phyloP scores from a whole-genome alignment of 2,888 invertebrate species.

The Platycheirus rosarum region DNA sequence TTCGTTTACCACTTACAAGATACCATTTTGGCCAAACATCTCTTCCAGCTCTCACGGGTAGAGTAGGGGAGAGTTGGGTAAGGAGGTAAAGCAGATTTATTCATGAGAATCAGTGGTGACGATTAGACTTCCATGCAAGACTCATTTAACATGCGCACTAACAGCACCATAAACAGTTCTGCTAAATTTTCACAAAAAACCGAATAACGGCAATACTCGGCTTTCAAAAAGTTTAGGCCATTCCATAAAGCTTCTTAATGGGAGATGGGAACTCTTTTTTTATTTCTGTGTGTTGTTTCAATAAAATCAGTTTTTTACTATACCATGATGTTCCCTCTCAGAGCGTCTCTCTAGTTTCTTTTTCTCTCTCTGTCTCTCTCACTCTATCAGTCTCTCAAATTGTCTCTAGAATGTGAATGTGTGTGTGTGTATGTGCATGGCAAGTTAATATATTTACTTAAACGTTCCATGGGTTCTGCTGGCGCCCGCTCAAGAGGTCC shows the following conservation, averaged over 20 bases:
- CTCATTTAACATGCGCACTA: constrained; percentile 63
- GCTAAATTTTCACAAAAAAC: constrained; percentile 21
- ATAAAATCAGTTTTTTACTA: constrained; percentile 36
- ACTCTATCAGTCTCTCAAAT: not conserved
- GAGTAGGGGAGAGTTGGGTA: not conserved
- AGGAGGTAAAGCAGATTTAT: constrained; percentile 48
- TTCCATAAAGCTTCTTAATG: constrained; percentile 43
- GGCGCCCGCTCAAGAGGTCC: constrained; percentile 58
- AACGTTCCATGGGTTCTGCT: constrained; percentile 10
- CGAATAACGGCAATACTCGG: not conserved
- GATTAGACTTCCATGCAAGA: constrained; percentile 34
- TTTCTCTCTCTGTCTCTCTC: not conserved
- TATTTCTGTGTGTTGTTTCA: not conserved
- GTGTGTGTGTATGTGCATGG: not conserved
- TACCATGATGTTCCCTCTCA: constrained; percentile 36
- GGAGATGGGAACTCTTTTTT: constrained; percentile 14
- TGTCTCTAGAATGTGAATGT: not conserved
- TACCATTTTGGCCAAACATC: constrained; percentile 50
- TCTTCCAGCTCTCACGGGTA: too few species aligned
- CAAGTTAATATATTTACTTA: constrained; percentile 45
- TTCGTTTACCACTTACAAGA: constrained; percentile 4
- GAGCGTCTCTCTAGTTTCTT: not conserved
- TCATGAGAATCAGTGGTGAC: constrained; percentile 45
- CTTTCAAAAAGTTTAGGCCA: constrained; percentile 40
- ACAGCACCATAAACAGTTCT: constrained; percentile 42